Conservation (phyloP, 2,113 vertebrate genomes). For the Zonotrichia leucophrys region DNA sequence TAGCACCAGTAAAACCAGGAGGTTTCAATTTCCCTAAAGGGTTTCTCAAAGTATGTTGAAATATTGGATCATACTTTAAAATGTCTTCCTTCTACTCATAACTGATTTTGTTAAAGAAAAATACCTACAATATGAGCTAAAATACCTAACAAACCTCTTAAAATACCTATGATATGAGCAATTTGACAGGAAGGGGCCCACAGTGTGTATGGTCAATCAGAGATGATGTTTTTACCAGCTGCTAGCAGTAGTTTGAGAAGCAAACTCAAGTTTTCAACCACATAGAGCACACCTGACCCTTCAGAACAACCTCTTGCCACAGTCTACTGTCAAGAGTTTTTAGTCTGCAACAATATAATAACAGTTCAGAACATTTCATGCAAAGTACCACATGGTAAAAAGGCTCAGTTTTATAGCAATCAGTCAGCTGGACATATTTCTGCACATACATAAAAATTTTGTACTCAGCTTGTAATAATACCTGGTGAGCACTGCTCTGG, state of each 20-base stretch:
- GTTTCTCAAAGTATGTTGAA: background rate
- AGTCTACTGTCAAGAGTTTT: background rate
- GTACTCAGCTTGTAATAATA: constrained; percentile 40
- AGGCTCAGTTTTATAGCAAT: background rate
- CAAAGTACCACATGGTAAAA: background rate
- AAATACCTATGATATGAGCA: background rate
- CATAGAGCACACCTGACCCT: background rate
- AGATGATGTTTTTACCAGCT: background rate
- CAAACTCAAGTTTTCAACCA: background rate
- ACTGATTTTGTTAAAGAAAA: background rate
- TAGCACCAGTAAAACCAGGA: background rate
- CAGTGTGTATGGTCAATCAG: background rate
- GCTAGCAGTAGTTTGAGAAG: background rate
- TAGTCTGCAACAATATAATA: background rate
- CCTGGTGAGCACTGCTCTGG: constrained; percentile 96
- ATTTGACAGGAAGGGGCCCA: background rate
- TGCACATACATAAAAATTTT: background rate
- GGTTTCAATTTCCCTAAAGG: background rate
- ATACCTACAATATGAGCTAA: background rate
- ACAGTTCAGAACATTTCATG: background rate
- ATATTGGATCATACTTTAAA: background rate
- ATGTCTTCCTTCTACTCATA: background rate
- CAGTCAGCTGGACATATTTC: background rate
- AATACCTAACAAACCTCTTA: background rate
- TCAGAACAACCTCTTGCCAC: background rate